Conservation (phyloP, 2,888 invertebrate genomes). For the Drosophila kambysellisi region DNA sequence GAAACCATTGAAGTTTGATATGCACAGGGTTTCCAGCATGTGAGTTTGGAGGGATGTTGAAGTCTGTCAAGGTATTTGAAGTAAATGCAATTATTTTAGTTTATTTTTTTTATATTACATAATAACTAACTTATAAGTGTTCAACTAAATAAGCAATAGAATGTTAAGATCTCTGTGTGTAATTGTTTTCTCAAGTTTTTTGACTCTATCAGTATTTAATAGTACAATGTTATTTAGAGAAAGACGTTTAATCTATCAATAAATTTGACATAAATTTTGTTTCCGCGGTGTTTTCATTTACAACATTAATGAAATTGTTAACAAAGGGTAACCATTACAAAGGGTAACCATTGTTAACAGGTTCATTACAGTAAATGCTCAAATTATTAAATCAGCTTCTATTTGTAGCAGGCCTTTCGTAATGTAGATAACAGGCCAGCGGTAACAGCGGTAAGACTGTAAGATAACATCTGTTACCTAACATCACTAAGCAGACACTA, state of each 20-base stretch:
- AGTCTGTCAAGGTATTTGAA: not conserved
- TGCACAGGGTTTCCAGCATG: not conserved
- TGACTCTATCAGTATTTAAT: not conserved
- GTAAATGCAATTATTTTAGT: not conserved
- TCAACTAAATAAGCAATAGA: not conserved
- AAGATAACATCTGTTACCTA: no score
- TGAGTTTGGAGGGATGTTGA: not conserved
- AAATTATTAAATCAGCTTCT: no score
- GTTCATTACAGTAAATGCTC: no score
- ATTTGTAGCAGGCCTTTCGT: no score
- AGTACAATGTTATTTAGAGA: not conserved
- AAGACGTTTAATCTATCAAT: not conserved
- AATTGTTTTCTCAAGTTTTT: not conserved
- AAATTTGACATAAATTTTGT: not conserved
- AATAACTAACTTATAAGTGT: not conserved
- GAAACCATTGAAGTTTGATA: not conserved
- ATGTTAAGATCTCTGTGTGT: no score
- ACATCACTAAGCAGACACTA: no score
- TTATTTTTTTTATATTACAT: not conserved
- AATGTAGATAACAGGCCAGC: no score
- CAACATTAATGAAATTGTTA: not conserved
- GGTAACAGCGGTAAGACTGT: no score
- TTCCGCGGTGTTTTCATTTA: not conserved
- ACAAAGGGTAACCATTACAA: not conserved
- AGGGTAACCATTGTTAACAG: not conserved